phyloP scores from a whole-genome alignment of 2,888 invertebrate species.

The Lasiommata megera region DNA sequence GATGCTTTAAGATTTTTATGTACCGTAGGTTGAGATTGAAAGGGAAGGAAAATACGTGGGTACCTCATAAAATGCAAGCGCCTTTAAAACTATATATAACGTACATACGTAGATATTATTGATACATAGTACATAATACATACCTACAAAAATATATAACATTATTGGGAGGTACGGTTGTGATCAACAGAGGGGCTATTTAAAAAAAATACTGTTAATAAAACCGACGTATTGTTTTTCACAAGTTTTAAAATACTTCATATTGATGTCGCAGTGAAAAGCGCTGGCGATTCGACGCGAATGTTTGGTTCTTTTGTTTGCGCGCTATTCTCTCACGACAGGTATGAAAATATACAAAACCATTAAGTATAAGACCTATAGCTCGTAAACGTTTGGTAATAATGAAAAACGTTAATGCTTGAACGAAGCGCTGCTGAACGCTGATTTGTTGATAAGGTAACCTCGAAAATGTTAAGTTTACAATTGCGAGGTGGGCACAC shows the following conservation, averaged over 20 bases:
- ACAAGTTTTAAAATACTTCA: conserved; percentile 42
- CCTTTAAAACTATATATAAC: too few species aligned
- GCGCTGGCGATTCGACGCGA: conserved; percentile 65
- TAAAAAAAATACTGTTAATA: too few species aligned
- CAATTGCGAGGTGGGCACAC: not conserved
- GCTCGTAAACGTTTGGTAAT: conserved; percentile 35
- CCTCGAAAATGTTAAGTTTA: not conserved
- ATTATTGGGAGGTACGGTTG: too few species aligned
- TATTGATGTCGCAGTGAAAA: conserved; percentile 60
- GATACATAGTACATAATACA: too few species aligned
- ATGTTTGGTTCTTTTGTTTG: conserved; percentile 73
- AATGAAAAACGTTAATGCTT: conserved; percentile 24
- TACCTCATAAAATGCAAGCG: too few species aligned
- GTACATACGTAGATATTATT: too few species aligned
- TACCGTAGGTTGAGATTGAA: too few species aligned
- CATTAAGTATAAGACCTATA: conserved; percentile 40
- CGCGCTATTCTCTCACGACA: conserved; percentile 56
- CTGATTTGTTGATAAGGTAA: conserved; percentile 12
- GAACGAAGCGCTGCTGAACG: conserved; percentile 14
- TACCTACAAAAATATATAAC: not conserved
- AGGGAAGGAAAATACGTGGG: too few species aligned
- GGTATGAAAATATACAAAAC: conserved; percentile 50
- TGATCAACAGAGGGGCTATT: too few species aligned
- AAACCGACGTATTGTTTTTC: conserved; percentile 5
- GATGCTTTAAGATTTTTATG: too few species aligned